Percentiles rank a stretch among this genome's conserved stretches.
Conservation (phyloP, 2,888 invertebrate genomes). For the Cerceris rybyensis region DNA sequence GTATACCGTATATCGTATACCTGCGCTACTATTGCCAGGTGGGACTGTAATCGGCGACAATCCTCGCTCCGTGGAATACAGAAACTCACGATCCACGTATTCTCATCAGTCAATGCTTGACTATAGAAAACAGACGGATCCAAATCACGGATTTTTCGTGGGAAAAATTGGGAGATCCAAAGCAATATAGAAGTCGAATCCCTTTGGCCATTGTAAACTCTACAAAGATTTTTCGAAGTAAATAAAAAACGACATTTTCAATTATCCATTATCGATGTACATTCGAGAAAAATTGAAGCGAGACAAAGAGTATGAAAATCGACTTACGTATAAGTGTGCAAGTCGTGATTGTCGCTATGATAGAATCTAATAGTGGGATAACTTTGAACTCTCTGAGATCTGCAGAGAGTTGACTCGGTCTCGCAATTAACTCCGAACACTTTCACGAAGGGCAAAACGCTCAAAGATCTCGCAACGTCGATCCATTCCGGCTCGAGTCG, state of each 20-base stretch:
- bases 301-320: slow-evolving; percentile 7
- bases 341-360: slow-evolving; percentile 83
- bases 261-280: no score
- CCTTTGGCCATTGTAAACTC: slow-evolving; percentile 84
- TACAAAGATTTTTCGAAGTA: no score
- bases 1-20: slow-evolving; percentile 78
- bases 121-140: slow-evolving; percentile 81
- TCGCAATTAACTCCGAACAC: slow-evolving; percentile 88
- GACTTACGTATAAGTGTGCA: slow-evolving; percentile 83
- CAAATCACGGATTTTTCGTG: slow-evolving; percentile 83
- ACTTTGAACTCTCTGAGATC: slow-evolving; percentile 84
- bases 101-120: slow-evolving; percentile 82
- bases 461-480: slow-evolving; percentile 84
- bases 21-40: slow-evolving; percentile 86
- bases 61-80: slow-evolving; percentile 87
- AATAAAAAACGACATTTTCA: no score
- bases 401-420: slow-evolving; percentile 84
- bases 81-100: slow-evolving; percentile 86
- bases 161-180: slow-evolving; percentile 86
- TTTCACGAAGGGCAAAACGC: slow-evolving; percentile 82
- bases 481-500: slow-evolving; percentile 87
- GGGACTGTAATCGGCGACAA: slow-evolving; percentile 87
- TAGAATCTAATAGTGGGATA: slow-evolving; percentile 89
- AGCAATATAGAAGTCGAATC: slow-evolving; percentile 85
- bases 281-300: no score